Percentiles rank a stretch among this genome's conserved stretches.
Conservation (phyloP, 2,113 vertebrate species). For the Syrmaticus mikado region DNA sequence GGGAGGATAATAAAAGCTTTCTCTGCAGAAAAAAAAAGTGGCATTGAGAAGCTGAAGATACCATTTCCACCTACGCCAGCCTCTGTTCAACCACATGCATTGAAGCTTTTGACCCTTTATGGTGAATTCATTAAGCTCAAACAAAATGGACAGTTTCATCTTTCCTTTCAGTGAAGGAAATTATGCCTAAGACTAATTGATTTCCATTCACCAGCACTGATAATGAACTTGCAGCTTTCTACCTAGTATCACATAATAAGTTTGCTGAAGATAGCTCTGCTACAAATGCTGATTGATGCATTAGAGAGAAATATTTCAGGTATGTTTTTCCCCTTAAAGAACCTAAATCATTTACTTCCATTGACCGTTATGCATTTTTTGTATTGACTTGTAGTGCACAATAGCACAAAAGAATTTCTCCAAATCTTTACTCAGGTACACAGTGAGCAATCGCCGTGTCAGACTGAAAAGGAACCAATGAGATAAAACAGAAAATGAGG, state of each 20-base stretch:
- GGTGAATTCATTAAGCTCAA: neutral
- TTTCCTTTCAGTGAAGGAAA: neutral
- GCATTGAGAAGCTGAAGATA: neutral
- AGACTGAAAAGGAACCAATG: slow-evolving; percentile 11
- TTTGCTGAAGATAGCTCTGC: neutral
- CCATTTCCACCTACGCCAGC: neutral
- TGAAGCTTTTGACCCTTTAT: neutral
- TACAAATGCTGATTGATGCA: neutral
- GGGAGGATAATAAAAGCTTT: neutral
- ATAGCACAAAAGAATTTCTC: neutral
- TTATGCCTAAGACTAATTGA: neutral
- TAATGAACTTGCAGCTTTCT: neutral
- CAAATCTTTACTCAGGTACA: neutral
- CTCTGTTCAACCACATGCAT: neutral
- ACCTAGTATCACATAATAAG: neutral
- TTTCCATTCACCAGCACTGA: neutral
- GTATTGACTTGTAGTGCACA: neutral
- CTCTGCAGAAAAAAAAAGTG: neutral
- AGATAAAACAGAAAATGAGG: neutral
- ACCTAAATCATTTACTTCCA: neutral
- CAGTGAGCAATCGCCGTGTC: neutral
- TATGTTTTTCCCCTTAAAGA: neutral
- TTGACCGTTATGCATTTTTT: neutral
- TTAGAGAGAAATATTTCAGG: neutral
- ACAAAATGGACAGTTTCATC: neutral